Evolutionary conservation across 2,797 vertebrate genomes (phyloP), one percentile per base, ranked within the genome.

Genomic region (Pampus argenteus): DNA sequence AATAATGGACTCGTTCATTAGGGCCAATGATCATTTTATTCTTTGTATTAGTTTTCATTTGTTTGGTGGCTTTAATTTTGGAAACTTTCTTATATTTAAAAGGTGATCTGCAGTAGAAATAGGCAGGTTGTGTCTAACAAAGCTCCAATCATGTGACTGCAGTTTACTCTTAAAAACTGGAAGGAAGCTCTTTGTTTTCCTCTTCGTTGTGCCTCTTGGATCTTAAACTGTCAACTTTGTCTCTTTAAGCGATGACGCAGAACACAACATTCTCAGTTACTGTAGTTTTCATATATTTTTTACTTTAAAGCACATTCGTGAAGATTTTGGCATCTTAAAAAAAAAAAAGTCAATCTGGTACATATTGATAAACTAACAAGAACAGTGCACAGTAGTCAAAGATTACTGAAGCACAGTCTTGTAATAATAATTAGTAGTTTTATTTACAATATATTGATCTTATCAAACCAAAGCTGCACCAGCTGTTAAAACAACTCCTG

Each of bases 121-220:
- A 59, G 71, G 74, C 68, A 78, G 74, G 74, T 34, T 69, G 44
- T 80, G 51, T 65, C 18, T 15, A 22, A 22, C 55, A 40, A 45
- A 64, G n/a, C 1, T 11, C 18, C 31, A 20, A 9, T 25, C 9
- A 8, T 49, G 0, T 28, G 29, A 29, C 65, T 23, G 25, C 31
- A 2, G 44, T 65, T 34, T 28, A 36, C 14, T 18, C 17, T 18
- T 4, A 4, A 28, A 52, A 15, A 15, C 42, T 15, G 1, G 17
- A 2, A 45, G 2, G 52, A 34, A 23, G 1, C 11, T 14, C 28
- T 50, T 25, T 49, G 29, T 23, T 49, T 23, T 20, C 51, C 28
- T n/a, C 28, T 59, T 58, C 38, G 18, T 36, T 34, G 44, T 50
- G 34, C 5, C 4, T 42, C 40, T 44, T 22, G 3, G 5, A 10